Conservation (phyloP, 1,140 invertebrate species). For the Temnothorax nylanderi region DNA sequence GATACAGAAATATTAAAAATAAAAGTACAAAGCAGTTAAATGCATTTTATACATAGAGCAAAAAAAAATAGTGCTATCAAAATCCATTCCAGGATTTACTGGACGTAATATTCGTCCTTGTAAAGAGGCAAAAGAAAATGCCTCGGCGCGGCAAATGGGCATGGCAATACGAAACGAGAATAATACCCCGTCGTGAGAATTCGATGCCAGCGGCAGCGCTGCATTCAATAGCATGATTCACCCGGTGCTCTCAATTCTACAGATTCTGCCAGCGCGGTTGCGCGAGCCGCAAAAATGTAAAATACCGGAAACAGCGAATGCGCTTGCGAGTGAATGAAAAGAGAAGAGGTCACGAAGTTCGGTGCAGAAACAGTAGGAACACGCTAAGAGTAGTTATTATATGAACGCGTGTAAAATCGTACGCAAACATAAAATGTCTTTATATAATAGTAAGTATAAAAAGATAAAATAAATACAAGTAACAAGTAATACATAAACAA, state of each 20-base stretch:
- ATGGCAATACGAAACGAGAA: slow-evolving; percentile 61
- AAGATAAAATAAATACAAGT: not conserved
- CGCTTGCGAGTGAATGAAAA: slow-evolving; percentile 42
- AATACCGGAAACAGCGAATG: slow-evolving; percentile 68
- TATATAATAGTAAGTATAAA: not conserved
- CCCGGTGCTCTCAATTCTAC: slow-evolving; percentile 69
- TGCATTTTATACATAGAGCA: slow-evolving; percentile 3
- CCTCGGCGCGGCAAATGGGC: slow-evolving; percentile 58
- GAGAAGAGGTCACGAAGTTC: slow-evolving; percentile 46
- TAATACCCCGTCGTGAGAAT: slow-evolving; percentile 68
- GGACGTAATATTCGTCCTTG: slow-evolving; percentile 57
- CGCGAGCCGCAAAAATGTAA: slow-evolving; percentile 69
- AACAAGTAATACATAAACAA: not conserved
- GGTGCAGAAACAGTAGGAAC: slow-evolving; percentile 8
- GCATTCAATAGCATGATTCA: slow-evolving; percentile 72
- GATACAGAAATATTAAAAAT: not conserved
- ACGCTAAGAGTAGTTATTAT: not conserved
- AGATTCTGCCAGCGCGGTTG: slow-evolving; percentile 63
- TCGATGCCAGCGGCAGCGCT: slow-evolving; percentile 66
- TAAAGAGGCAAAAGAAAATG: slow-evolving; percentile 65
- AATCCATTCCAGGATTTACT: slow-evolving; percentile 31
- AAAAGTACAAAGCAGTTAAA: not conserved
- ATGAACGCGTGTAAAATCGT: not conserved
- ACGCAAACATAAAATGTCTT: not conserved
- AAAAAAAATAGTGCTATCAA: slow-evolving; percentile 41